Evolutionary conservation across 2,113 vertebrate species (phyloP), one percentile per base, ranked within the genome.

Genomic region (Apodemus sylvaticus): DNA sequence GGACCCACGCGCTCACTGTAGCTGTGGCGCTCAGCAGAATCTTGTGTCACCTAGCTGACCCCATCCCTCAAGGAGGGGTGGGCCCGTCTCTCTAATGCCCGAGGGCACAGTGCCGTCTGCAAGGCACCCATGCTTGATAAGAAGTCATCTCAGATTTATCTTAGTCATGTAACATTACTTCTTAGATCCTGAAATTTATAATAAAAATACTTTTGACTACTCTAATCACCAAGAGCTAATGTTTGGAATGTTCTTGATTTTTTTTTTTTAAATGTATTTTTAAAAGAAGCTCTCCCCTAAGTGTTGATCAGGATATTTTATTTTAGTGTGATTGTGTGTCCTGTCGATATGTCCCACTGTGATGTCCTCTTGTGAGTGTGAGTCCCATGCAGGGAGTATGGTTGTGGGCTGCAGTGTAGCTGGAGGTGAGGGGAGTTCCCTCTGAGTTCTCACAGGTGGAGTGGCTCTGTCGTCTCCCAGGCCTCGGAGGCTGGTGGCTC

Each of bases 161-260:
- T 79, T 86, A 97, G 96, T 42, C 70, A 7, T 96, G 91, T 66
- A 76, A 82, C 87, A 95, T 96, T 94, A 91, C 89, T 85, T 95
- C 95, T 66, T 66, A 95, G 95, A 85, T 94, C 95, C 68, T 82
- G 88, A 92, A 95, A 90, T 93, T 17, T n/a, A 64, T 64, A 96
- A 98, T 97, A 97, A 97, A 88, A 92, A 90, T 64, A 76, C 81
- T 86, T 96, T 76, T 66, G 71, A 66, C 95, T 94, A 94, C 82
- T 78, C 83, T 90, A 39, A 91, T 86, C 93, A 86, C 96, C 66
- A 93, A 94, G 1, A 79, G 0, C 90, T 92, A 66, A 92, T 45
- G 66, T 98, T 97, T 95, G 92, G 66, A n/a, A 74, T 34, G 86
- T 12, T 70, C 74, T 95, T 97, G 88, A 58, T 91, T 97, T 90